Base-by-base conservation (phyloP, 2,113 vertebrate species). In the Ranitomeya imitator region DNA sequence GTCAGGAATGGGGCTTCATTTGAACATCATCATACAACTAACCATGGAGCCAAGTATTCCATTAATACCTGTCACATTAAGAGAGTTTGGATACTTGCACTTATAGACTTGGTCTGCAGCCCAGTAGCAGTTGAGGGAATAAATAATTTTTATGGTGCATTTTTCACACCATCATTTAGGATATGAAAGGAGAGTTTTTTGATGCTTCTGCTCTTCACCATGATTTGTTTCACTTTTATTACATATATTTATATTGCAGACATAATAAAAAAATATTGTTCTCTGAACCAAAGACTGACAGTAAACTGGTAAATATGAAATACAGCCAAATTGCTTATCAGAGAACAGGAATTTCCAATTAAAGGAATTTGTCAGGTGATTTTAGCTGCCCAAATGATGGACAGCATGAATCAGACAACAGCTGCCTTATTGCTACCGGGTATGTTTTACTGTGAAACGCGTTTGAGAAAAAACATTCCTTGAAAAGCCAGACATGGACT, bases 1-100 rank as follows among this genome's bases (percentile, higher is more conserved):
- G 14, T 85, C 26, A 89, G 71, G 80, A 79, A 82, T 86, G 19
- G 87, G 88, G 79, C 4, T 6, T 4, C 0, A 83, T 90, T 37
- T 26, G 80, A 86, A 90, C 90, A 85, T 92, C 87, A 76, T 0
- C 63, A 23, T 52, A 60, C 89, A 77, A 10, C 51, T 85, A 60
- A 86, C 2, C 13, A 76, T 59, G 18, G 23, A 89, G 90, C 91
- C 91, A 91, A 90, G 52, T 2, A 31, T 91, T 91, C 89, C 90
- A 91, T 91, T 93, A 92, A 90, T 80, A 61, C n/a, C 52, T 71
- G 60, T 59, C 79, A 77, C 76, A 74, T 78, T 1, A 78, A 90
- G 79, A 90, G 54, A 87, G 80, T 79, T 79, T 80, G 0, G 0
- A 91, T 90, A 81, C 74, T 76, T 89, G 67, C 76, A 86, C 88